Evolutionary conservation across 2,888 invertebrate species (phyloP).

Genomic region (Nomada goodeniana): DNA sequence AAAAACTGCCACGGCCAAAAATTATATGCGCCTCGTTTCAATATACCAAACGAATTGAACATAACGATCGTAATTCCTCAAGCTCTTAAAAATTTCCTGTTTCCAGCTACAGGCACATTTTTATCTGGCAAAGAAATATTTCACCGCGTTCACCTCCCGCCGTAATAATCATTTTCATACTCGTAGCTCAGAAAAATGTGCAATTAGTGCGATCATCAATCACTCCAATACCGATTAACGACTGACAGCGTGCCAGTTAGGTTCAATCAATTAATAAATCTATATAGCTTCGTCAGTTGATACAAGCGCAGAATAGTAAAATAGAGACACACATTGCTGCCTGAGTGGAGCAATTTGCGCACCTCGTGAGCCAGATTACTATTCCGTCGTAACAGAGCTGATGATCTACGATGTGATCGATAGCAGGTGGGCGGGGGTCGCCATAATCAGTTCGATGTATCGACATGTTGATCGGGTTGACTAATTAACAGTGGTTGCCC

Average conservation of each 20-base stretch:
- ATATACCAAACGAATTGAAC: too few relatives aligned
- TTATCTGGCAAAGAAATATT: too few relatives aligned
- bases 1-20: too few relatives aligned
- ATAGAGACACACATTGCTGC: conserved; percentile 10
- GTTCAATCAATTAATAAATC: conserved; percentile 17
- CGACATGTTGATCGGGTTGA: conserved; percentile 35
- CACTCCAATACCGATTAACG: not conserved
- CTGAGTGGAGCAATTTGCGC: conserved; percentile 38
- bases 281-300: conserved; percentile 7
- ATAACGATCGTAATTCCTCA: too few relatives aligned
- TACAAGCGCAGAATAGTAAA: conserved; percentile 24
- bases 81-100: too few relatives aligned
- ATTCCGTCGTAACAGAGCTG: conserved; percentile 27
- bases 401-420: conserved; percentile 47
- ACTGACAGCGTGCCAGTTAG: not conserved
- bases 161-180: too few relatives aligned
- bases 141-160: too few relatives aligned
- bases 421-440: not conserved
- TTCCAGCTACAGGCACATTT: too few relatives aligned
- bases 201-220: too few relatives aligned
- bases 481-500: conserved; percentile 35
- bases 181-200: too few relatives aligned
- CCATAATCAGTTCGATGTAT: conserved; percentile 31
- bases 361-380: conserved; percentile 42
- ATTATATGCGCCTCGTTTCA: too few relatives aligned